phyloP scores from a whole-genome alignment of 2,797 vertebrate species.

The Moxostoma hubbsi region DNA sequence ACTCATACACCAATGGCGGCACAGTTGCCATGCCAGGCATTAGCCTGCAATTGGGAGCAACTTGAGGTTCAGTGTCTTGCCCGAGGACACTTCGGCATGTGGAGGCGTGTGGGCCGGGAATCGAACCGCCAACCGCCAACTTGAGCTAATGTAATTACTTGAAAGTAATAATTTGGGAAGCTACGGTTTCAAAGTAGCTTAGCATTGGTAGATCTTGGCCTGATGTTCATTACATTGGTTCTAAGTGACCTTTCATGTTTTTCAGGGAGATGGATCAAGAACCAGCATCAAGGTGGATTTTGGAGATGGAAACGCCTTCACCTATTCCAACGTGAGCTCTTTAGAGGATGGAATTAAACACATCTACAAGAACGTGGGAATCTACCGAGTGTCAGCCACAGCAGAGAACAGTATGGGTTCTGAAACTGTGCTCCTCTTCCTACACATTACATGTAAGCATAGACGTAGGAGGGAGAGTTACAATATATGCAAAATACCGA shows the following conservation, averaged over 20 bases:
- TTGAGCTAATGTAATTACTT: too few species aligned
- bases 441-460: constrained; percentile 90
- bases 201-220: neutral
- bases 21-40: too few species aligned
- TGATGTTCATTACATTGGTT: constrained; percentile 5
- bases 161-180: too few species aligned
- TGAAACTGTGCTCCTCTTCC: constrained; percentile 87
- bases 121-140: too few species aligned
- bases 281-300: constrained; percentile 95
- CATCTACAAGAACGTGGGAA: constrained; percentile 90
- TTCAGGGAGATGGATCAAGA: constrained; percentile 89
- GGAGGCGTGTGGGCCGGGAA: too few species aligned
- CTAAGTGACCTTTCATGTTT: constrained; percentile 28
- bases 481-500: neutral
- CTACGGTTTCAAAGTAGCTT: too few species aligned
- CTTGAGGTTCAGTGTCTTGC: too few species aligned
- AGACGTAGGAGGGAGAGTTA: neutral
- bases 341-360: constrained; percentile 95
- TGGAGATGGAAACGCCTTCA: constrained; percentile 90
- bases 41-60: too few species aligned
- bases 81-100: too few species aligned
- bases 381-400: constrained; percentile 88
- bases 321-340: constrained; percentile 95
- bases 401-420: constrained; percentile 88
- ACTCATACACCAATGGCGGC: too few species aligned